Base-by-base conservation (phyloP, 2,113 vertebrate genomes). In the Empidonax traillii region DNA sequence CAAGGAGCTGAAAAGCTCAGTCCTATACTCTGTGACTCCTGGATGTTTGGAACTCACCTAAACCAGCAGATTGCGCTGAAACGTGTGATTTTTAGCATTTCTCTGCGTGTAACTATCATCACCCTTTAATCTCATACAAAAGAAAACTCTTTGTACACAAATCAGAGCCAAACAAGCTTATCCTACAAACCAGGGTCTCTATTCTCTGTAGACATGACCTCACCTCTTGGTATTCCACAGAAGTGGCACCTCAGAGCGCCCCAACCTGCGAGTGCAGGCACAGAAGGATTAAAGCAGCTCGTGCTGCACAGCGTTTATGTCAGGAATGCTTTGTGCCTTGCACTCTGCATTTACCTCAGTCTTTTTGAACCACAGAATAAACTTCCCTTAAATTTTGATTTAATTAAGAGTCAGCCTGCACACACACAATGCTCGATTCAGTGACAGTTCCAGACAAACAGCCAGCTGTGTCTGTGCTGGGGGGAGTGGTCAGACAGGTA, bases 331-430 rank as follows among this genome's bases (percentile, higher is more conserved):
- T 19, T 63, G 28, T 44, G 35, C 39, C 13, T 24, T 41, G 2
- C 35, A 27, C 15, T 89, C 52, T 19, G 59, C 3, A 0, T 35
- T 58, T 6, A 33, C 9, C 52, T 65, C 47, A 6, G 14, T 35
- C 51, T 17, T 6, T 18, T 16, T 39, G 30, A 46, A 33, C 28
- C 71, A 47, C 51, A 14, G 44, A 77, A 89, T 56, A 73, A 5
- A 3, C 56, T 61, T 33, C 46, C 52, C 28, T 30, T 35, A 35
- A 35, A 35, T 35, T 35, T 35, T 21, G 49, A 94, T 72, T 62
- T 28, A 20, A 94, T 87, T 81, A 91, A 47, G 35, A 75, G 30
- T 19, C 58, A 41, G 52, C 10, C 78, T 95, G 92, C 82, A 83
- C 71, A 79, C 22, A 53, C 5, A 92, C 82, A 90, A 30, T 76